Conservation (phyloP, 2,888 invertebrate genomes). For the Chloromyia formosa region DNA sequence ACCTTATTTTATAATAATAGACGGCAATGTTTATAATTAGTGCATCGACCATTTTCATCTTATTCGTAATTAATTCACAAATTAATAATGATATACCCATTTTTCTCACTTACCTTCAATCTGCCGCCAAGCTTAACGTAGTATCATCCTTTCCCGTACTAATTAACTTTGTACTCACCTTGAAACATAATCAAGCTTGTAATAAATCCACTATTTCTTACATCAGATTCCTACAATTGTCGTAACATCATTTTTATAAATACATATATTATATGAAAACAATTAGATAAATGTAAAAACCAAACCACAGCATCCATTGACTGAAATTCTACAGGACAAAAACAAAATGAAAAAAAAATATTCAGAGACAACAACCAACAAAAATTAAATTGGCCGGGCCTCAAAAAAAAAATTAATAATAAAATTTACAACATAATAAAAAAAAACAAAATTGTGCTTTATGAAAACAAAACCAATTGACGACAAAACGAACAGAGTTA, state of each 20-base stretch:
- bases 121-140: no score
- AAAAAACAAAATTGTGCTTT: constrained; percentile 13
- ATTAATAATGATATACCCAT: no score
- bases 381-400: not conserved
- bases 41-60: no score
- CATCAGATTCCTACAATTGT: not conserved
- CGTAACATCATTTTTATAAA: not conserved
- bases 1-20: no score
- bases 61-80: no score
- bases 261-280: not conserved
- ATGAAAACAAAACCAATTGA: not conserved
- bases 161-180: not conserved
- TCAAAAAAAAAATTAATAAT: not conserved
- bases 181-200: not conserved
- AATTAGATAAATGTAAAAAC: constrained; percentile 6
- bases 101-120: no score
- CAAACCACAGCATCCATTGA: constrained; percentile 2
- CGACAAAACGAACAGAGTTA: no score
- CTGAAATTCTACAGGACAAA: constrained; percentile 34
- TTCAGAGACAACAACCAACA: not conserved
- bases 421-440: not conserved
- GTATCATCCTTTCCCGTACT: no score
- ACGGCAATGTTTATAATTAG: no score
- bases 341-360: not conserved
- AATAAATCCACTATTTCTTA: not conserved